Evolutionary conservation across 1,140 invertebrate genomes (phyloP).

Genomic region (Drosophila miranda): DNA sequence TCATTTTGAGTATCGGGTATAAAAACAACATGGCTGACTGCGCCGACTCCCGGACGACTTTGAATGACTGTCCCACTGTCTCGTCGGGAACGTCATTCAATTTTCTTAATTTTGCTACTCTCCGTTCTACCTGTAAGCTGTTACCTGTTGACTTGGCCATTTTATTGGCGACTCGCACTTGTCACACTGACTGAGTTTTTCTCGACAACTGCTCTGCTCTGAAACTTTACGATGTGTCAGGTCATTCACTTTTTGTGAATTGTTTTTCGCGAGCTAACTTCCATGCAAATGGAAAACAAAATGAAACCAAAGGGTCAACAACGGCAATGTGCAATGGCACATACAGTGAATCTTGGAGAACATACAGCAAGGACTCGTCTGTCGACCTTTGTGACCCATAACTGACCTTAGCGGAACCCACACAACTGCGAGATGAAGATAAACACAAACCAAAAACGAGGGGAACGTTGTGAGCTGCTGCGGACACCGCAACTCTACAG

Average conservation of each 20-base stretch:
- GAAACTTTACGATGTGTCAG: conserved; percentile 37
- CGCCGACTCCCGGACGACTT: conserved; percentile 16
- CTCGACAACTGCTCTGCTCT: conserved; percentile 6
- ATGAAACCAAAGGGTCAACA: neutral
- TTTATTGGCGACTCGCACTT: conserved; percentile 32
- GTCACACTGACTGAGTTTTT: conserved; percentile 55
- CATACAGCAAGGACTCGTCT: neutral
- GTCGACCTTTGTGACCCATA: conserved; percentile 23
- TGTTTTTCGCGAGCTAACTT: conserved; percentile 1
- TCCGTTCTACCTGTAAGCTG: conserved; percentile 48
- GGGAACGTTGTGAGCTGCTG: too few relatives aligned
- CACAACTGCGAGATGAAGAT: conserved; percentile 11
- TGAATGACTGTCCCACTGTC: conserved; percentile 28
- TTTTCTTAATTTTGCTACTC: conserved; percentile 8
- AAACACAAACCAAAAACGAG: conserved; percentile 15
- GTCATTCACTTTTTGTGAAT: neutral
- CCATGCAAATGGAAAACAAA: conserved; percentile 4
- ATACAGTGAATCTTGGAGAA: neutral
- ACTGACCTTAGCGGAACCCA: conserved; percentile 35
- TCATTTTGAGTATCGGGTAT: too few relatives aligned
- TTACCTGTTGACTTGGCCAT: conserved; percentile 43
- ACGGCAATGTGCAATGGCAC: neutral
- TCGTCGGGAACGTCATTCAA: conserved; percentile 7
- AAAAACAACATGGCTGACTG: conserved; percentile 26
- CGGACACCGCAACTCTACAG: too few relatives aligned